Conservation (phyloP, 1,140 invertebrate genomes). For the Heliconius nattereri region DNA sequence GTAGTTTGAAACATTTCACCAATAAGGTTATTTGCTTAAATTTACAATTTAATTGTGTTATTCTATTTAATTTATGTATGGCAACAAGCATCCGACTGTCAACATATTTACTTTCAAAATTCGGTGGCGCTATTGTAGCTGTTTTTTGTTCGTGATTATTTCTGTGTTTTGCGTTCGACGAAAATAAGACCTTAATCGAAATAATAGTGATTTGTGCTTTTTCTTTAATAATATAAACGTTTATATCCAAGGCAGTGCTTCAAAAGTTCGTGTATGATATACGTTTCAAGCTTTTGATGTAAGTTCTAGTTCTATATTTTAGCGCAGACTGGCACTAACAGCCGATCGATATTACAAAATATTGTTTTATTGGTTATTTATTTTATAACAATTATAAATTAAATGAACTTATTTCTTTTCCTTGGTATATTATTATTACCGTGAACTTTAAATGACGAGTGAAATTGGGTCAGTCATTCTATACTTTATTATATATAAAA, state of each 20-base stretch:
- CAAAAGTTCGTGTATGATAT: conserved; percentile 7
- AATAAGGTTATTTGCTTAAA: neutral
- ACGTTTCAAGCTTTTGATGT: conserved; percentile 42
- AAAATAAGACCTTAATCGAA: conserved; percentile 34
- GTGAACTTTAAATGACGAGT: neutral
- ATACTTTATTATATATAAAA: neutral
- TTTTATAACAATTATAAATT: conserved; percentile 12
- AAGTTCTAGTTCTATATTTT: conserved; percentile 52
- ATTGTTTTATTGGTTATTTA: conserved; percentile 50
- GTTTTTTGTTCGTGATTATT: conserved; percentile 43
- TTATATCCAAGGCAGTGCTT: conserved; percentile 21
- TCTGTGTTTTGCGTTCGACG: conserved; percentile 49
- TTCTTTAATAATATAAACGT: conserved; percentile 17
- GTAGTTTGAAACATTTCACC: neutral
- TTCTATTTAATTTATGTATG: conserved; percentile 6
- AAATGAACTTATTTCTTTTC: neutral
- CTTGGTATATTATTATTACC: neutral
- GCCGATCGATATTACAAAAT: conserved; percentile 74
- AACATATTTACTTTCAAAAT: conserved; percentile 29
- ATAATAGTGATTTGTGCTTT: conserved; percentile 32
- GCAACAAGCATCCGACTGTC: conserved; percentile 18
- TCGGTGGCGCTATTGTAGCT: conserved; percentile 51
- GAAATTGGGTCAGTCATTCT: conserved; percentile 6
- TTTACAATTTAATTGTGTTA: neutral
- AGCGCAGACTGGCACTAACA: conserved; percentile 52